Conservation (phyloP, 1,140 invertebrate species). For the Andricus grossulariae region DNA sequence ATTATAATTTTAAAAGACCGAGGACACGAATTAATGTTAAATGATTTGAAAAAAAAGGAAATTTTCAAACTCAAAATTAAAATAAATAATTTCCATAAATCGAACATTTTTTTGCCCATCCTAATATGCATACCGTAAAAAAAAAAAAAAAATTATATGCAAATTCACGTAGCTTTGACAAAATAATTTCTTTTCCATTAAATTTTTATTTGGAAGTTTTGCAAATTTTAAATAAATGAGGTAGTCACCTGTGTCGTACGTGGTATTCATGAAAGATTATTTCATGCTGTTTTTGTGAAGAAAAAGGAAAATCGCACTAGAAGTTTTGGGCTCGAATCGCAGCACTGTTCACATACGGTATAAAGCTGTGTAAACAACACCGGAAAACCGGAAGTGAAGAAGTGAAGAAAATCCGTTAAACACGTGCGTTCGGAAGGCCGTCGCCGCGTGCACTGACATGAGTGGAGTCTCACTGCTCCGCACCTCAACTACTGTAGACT, state of each 20-base stretch:
- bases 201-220: too few relatives aligned
- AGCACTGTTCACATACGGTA: neutral
- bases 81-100: too few relatives aligned
- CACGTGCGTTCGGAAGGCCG: slow-evolving; percentile 61
- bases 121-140: too few relatives aligned
- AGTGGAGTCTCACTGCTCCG: slow-evolving; percentile 50
- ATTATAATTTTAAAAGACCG: too few relatives aligned
- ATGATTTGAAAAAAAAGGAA: too few relatives aligned
- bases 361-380: slow-evolving; percentile 15
- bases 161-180: too few relatives aligned
- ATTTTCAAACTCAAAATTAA: too few relatives aligned
- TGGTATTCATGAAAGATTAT: slow-evolving; percentile 8
- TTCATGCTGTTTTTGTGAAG: neutral
- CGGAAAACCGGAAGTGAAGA: slow-evolving; percentile 26
- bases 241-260: neutral
- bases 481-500: slow-evolving; percentile 38
- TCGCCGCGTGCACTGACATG: slow-evolving; percentile 72
- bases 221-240: neutral
- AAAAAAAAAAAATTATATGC: too few relatives aligned
- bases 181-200: too few relatives aligned
- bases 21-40: too few relatives aligned
- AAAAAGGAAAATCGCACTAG: neutral
- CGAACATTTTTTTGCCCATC: too few relatives aligned
- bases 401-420: slow-evolving; percentile 26
- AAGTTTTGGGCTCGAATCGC: neutral